phyloP scores from a whole-genome alignment of 2,888 invertebrate species.

The Diaprepes abbreviatus region DNA sequence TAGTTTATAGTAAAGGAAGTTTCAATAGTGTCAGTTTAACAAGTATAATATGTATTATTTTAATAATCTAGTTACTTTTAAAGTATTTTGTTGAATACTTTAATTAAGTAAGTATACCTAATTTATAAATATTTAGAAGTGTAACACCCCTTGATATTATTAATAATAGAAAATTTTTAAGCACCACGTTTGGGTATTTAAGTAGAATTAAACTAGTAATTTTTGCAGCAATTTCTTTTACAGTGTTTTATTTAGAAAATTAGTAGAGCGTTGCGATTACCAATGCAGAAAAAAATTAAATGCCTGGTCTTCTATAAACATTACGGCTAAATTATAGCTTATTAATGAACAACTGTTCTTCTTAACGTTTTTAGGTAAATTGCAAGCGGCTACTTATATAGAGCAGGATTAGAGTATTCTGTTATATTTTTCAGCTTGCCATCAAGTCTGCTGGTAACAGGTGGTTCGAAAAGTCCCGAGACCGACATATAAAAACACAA shows the following conservation, averaged over 20 bases:
- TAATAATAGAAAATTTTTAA: background rate
- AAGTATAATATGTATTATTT: no score
- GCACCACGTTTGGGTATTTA: conserved; percentile 4
- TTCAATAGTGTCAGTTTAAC: no score
- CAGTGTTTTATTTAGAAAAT: conserved; percentile 37
- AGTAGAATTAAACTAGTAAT: conserved; percentile 11
- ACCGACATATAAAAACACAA: no score
- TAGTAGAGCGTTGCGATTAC: conserved; percentile 45
- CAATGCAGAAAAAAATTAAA: conserved; percentile 45
- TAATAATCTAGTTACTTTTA: no score
- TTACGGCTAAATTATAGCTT: conserved; percentile 27
- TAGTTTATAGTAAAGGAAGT: no score
- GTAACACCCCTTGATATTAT: background rate
- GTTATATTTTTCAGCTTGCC: no score
- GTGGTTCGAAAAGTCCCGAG: no score
- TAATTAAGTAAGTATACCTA: no score
- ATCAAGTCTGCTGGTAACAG: no score
- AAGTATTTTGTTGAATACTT: no score
- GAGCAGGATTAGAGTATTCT: no score
- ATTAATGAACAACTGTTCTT: conserved; percentile 33
- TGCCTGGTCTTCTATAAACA: conserved; percentile 41
- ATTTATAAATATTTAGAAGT: background rate
- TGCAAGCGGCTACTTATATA: background rate
- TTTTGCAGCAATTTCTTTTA: conserved; percentile 25
- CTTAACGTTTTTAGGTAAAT: conserved; percentile 20